Conservation (phyloP, 2,797 vertebrate species). For the Taenioides sp. region DNA sequence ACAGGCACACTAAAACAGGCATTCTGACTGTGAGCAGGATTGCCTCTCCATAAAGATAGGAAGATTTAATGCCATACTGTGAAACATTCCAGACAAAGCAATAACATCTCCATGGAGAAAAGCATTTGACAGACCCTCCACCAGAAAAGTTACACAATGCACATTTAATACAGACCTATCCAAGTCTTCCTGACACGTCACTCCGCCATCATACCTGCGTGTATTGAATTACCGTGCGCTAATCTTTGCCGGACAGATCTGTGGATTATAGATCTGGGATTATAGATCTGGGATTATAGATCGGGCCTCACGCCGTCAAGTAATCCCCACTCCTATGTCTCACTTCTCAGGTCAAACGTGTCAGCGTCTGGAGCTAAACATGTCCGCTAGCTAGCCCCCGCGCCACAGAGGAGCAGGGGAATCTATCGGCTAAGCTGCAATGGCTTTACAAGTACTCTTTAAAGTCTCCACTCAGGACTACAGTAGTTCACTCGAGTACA, state of each 20-base stretch:
- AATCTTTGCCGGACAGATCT: slow-evolving; percentile 71
- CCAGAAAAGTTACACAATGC: no score
- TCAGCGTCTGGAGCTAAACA: slow-evolving; percentile 66
- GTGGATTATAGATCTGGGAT: slow-evolving; percentile 70
- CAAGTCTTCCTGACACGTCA: slow-evolving; percentile 7
- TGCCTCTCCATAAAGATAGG: no score
- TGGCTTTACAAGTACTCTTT: slow-evolving; percentile 32
- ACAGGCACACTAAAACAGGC: no score
- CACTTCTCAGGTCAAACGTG: slow-evolving; percentile 64
- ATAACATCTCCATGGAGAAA: no score
- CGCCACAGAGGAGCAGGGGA: slow-evolving; percentile 24
- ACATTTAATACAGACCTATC: no score
- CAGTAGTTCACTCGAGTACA: not conserved
- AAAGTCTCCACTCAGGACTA: slow-evolving; percentile 14
- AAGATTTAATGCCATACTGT: no score
- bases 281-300: slow-evolving; percentile 29
- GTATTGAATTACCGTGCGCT: slow-evolving; percentile 50
- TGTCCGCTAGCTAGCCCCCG: slow-evolving; percentile 43
- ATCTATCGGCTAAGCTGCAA: slow-evolving; percentile 55
- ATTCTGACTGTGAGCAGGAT: no score
- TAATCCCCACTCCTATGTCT: slow-evolving; percentile 70
- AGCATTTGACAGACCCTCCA: no score
- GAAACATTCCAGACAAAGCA: no score
- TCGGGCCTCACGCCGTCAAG: slow-evolving; percentile 44
- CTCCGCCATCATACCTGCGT: slow-evolving; percentile 43